Conservation (phyloP, 2,113 vertebrate species). For the Diphyllodes magnificus region DNA sequence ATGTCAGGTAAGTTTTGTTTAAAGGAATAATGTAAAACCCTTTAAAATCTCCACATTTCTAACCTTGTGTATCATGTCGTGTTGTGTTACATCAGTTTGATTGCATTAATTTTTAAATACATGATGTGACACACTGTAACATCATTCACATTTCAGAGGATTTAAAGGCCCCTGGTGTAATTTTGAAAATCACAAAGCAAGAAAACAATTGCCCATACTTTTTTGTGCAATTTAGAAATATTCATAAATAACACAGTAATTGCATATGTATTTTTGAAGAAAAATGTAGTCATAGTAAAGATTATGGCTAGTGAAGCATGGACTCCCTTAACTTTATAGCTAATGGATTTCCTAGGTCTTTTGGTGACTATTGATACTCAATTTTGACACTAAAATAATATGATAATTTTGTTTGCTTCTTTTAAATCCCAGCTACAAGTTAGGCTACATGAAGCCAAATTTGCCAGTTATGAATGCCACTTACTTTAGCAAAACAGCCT, state of each 20-base stretch:
- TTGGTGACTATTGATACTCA: not conserved
- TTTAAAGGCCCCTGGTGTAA: not conserved
- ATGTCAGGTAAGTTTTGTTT: not conserved
- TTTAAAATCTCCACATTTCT: not conserved
- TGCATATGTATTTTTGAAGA: not conserved
- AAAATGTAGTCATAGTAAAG: not conserved
- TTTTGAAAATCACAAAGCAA: not conserved
- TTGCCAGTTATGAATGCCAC: not conserved
- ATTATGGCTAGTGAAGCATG: not conserved
- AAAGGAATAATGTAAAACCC: not conserved
- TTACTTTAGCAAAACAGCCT: not conserved
- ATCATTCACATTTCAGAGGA: not conserved
- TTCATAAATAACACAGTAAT: not conserved
- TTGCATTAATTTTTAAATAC: not conserved
- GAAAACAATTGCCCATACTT: not conserved
- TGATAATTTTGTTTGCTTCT: fast-evolving
- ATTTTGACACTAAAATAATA: not conserved
- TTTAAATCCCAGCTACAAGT: not conserved
- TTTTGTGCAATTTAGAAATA: not conserved
- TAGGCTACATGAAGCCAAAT: not conserved
- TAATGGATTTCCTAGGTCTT: not conserved
- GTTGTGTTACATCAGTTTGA: not conserved
- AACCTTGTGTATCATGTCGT: not conserved
- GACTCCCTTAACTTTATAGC: not conserved
- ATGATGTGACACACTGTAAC: not conserved